Evolutionary conservation across 2,888 invertebrate species (phyloP).

Genomic region (Epinotia bilunana): DNA sequence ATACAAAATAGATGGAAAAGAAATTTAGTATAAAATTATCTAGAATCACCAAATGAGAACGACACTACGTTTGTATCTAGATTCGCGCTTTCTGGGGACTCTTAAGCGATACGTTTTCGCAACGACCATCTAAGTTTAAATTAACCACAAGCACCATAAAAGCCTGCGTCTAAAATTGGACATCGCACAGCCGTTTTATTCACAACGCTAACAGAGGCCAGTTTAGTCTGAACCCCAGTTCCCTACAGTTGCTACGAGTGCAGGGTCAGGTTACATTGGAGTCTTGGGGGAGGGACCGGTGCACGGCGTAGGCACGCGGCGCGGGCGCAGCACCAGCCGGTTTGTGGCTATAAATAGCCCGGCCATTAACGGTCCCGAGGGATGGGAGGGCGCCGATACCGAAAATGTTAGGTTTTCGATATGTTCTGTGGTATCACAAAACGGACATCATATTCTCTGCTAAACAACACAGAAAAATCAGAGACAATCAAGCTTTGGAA

Average conservation of each 20-base stretch:
- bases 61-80: too few species aligned
- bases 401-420: neutral
- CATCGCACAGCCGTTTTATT: neutral
- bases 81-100: too few species aligned
- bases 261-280: neutral
- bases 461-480: too few species aligned
- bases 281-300: neutral
- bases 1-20: too few species aligned
- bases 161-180: slow-evolving; percentile 1
- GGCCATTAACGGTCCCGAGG: slow-evolving; percentile 32
- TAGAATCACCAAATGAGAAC: too few species aligned
- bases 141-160: neutral
- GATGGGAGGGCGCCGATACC: slow-evolving; percentile 28
- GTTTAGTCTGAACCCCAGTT: neutral
- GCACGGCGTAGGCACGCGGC: slow-evolving; percentile 1
- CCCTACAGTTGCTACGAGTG: neutral
- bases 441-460: too few species aligned
- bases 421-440: neutral
- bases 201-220: neutral
- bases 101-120: too few species aligned
- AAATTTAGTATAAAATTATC: too few species aligned
- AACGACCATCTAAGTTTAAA: neutral
- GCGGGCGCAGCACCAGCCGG: slow-evolving; percentile 22
- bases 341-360: slow-evolving; percentile 36
- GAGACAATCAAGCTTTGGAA: too few species aligned